A percentile compares a stretch with the other conserved stretches of the same genome.
phyloP scores from a whole-genome alignment of 2,797 vertebrate species.

The Cottoperca gobio region DNA sequence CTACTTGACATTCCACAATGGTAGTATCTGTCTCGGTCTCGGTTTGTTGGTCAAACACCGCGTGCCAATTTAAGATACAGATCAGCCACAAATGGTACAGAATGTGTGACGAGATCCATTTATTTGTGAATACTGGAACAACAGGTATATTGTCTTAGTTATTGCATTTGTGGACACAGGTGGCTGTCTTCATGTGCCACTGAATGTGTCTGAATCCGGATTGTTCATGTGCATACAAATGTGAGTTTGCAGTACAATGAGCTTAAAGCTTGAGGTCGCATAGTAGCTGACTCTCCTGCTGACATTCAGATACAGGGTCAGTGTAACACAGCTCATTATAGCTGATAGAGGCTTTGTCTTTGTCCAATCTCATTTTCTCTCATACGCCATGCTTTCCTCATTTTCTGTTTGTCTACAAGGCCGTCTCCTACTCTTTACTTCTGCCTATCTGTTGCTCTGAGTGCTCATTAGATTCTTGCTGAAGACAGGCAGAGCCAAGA shows the following conservation, averaged over 20 bases:
- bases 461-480: constrained; percentile 51
- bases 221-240: constrained; percentile 11
- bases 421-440: neutral
- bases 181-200: neutral
- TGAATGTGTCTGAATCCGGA: neutral
- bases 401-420: neutral
- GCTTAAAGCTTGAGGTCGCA: constrained; percentile 11
- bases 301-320: constrained; percentile 26
- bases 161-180: constrained; percentile 1
- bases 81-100: neutral
- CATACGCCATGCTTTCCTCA: neutral
- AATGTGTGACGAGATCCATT: neutral
- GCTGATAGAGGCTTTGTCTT: constrained; percentile 10
- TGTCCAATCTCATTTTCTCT: constrained; percentile 5
- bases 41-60: constrained; percentile 7
- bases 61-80: neutral
- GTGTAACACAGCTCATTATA: constrained; percentile 23
- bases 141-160: neutral
- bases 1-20: constrained; percentile 55
- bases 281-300: neutral
- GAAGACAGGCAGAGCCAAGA: constrained; percentile 41
- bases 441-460: constrained; percentile 21
- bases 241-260: constrained; percentile 17
- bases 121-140: neutral
- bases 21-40: constrained; percentile 48